Evolutionary conservation across 1,140 invertebrate genomes (phyloP).

Genomic region (Heliconius eleuchia): DNA sequence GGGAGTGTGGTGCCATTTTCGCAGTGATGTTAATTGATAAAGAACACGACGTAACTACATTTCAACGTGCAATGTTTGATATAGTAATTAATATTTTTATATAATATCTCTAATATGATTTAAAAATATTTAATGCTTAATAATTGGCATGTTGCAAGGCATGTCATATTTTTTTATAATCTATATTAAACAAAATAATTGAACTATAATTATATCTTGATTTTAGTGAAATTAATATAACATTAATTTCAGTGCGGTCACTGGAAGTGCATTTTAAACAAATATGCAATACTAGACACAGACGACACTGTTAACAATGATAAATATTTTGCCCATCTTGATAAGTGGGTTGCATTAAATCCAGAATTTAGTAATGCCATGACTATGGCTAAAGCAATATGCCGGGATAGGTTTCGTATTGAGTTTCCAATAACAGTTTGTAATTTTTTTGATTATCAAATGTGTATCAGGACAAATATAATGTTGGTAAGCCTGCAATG

Average conservation of each 20-base stretch:
- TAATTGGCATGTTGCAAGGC: no score
- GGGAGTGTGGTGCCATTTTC: slow-evolving; percentile 48
- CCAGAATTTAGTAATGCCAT: slow-evolving; percentile 49
- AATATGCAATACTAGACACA: slow-evolving; percentile 48
- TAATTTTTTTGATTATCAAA: slow-evolving; percentile 48
- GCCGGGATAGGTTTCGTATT: slow-evolving; percentile 40
- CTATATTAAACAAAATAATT: no score
- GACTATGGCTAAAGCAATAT: slow-evolving; percentile 48
- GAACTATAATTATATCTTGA: no score
- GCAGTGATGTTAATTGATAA: slow-evolving; percentile 34
- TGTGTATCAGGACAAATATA: slow-evolving; percentile 50
- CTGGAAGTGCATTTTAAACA: slow-evolving; percentile 54
- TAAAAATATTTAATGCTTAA: no score
- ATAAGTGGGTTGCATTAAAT: slow-evolving; percentile 55
- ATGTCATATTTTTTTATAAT: no score
- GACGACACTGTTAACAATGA: slow-evolving; percentile 43
- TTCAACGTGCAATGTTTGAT: slow-evolving; percentile 35
- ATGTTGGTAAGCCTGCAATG: background rate
- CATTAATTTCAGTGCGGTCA: slow-evolving; percentile 47
- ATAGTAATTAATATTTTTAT: slow-evolving; percentile 33
- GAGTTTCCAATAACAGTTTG: slow-evolving; percentile 46
- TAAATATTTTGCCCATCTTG: slow-evolving; percentile 53
- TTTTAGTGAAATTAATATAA: background rate
- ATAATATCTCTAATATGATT: background rate
- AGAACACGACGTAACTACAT: slow-evolving; percentile 41